Evolutionary conservation across 2,797 vertebrate genomes (phyloP).

Genomic region (Zalophus californianus): DNA sequence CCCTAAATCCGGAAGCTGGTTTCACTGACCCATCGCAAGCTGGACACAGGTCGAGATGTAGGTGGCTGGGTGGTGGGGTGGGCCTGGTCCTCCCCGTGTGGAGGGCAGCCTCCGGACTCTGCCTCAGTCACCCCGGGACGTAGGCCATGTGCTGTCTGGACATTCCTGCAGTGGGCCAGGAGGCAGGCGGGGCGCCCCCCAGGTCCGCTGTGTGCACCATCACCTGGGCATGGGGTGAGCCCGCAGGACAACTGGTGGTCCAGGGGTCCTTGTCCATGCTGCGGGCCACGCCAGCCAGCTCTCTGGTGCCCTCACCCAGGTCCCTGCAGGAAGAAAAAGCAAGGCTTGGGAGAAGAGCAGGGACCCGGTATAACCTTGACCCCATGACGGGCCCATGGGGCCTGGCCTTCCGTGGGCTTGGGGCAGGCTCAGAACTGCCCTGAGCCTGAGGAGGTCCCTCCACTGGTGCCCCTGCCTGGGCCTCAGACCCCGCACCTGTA

Average conservation of each 20-base stretch:
- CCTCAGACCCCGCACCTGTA: not conserved
- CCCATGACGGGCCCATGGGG: not conserved
- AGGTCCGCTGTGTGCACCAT: not conserved
- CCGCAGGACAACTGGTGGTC: not conserved
- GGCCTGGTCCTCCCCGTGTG: not conserved
- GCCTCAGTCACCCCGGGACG: not conserved
- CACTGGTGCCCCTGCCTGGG: not conserved
- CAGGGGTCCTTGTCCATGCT: constrained; percentile 32
- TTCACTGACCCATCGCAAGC: not conserved
- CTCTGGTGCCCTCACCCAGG: not conserved
- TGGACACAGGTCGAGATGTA: not conserved
- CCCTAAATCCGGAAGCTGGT: not conserved
- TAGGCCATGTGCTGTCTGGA: not conserved
- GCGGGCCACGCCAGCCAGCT: not conserved
- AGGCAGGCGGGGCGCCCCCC: not conserved
- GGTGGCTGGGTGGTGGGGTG: not conserved
- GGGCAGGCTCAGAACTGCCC: not conserved
- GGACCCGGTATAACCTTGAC: not conserved
- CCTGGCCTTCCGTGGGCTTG: not conserved
- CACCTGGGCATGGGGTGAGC: not conserved
- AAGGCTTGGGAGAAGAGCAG: not conserved
- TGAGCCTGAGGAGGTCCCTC: not conserved
- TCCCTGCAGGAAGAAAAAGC: constrained; percentile 70
- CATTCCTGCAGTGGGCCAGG: not conserved
- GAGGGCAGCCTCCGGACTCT: not conserved